Evolutionary conservation across 1,140 invertebrate genomes (phyloP), one percentile per base, ranked within the genome.

Genomic region (Ruditapes philippinarum): DNA sequence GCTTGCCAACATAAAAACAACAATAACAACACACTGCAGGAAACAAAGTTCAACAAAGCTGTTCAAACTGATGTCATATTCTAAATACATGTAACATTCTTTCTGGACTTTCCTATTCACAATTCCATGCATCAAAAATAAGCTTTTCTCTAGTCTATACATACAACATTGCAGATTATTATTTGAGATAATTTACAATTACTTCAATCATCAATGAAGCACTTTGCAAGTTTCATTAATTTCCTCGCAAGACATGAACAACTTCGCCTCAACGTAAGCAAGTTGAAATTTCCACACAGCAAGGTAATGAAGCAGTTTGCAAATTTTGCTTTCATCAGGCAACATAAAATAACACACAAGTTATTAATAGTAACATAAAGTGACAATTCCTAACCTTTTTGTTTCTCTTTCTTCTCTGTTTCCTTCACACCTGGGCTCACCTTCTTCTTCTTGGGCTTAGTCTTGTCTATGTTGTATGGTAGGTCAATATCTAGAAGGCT

Each of bases 371-470:
- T n/a, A n/a, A n/a, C n/a, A n/a, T n/a, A n/a, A n/a, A n/a, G n/a
- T n/a, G n/a, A n/a, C n/a, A n/a, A n/a, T n/a, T 51, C 22, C 9
- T 0, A 33, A 84, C 82, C 82, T 84, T 73, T 84, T 19, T 54
- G 62, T 33, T 74, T 84, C 28, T 65, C 49, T 36, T 49, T 73
- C 42, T 84, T 84, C 22, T 73, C 82, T 9, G 49, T 14, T 4
- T 73, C 82, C 40, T 84, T 84, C 22, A 22, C 11, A 19, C 38
- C 19, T 25, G 14, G 25, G 17, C 12, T 86, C 12, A 65, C 14
- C 62, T 92, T 92, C 68, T 90, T 82, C 33, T 87, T 83, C 60
- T 91, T 91, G 5, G 88, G 60, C 38, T 73, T 84, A 7, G 42
- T 84, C 68, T 84, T 84, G 57, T 84, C 82, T 51, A 84, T 84